A percentile compares a stretch with the other conserved stretches of the same genome.
Evolutionary conservation across 2,113 vertebrate species (phyloP).

Genomic region (Hoplias malabaricus): DNA sequence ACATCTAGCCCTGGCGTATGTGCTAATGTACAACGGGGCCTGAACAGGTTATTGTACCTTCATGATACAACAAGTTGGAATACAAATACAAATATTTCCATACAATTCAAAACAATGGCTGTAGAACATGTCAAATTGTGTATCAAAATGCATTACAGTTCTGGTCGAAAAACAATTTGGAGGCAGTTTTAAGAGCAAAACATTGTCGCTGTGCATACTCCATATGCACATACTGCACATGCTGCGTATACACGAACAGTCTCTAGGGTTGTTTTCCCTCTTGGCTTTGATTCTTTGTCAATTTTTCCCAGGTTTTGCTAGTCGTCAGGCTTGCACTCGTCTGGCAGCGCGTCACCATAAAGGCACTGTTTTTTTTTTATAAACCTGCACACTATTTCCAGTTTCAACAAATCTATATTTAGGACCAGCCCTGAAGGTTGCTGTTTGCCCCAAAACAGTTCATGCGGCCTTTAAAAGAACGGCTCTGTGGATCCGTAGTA

Average conservation of each 20-base stretch:
- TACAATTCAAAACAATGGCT: slow-evolving; percentile 37
- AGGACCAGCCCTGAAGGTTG: slow-evolving; percentile 73
- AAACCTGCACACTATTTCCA: slow-evolving; percentile 70
- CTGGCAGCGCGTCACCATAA: slow-evolving; percentile 66
- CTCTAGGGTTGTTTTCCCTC: not conserved
- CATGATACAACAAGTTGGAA: slow-evolving; percentile 66
- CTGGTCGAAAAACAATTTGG: slow-evolving; percentile 68
- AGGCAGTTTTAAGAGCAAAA: slow-evolving; percentile 87
- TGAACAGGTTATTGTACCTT: slow-evolving; percentile 74
- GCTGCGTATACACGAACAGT: not conserved
- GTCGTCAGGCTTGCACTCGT: slow-evolving; percentile 50
- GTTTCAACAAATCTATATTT: slow-evolving; percentile 64
- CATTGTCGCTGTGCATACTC: slow-evolving; percentile 79
- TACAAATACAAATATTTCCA: slow-evolving; percentile 59
- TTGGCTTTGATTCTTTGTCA: not conserved
- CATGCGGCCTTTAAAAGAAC: slow-evolving; percentile 63
- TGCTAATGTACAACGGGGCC: slow-evolving; percentile 83
- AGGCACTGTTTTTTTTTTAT: slow-evolving; percentile 76
- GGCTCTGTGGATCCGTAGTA: slow-evolving; percentile 78
- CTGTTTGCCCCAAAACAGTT: slow-evolving; percentile 68
- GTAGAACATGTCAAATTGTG: not conserved
- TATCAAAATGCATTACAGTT: slow-evolving; percentile 57
- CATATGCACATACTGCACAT: slow-evolving; percentile 62
- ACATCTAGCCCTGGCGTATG: slow-evolving; percentile 83
- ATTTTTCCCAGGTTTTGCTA: slow-evolving; percentile 40